phyloP scores from a whole-genome alignment of 2,888 invertebrate genomes.

The Maniola hyperantus region DNA sequence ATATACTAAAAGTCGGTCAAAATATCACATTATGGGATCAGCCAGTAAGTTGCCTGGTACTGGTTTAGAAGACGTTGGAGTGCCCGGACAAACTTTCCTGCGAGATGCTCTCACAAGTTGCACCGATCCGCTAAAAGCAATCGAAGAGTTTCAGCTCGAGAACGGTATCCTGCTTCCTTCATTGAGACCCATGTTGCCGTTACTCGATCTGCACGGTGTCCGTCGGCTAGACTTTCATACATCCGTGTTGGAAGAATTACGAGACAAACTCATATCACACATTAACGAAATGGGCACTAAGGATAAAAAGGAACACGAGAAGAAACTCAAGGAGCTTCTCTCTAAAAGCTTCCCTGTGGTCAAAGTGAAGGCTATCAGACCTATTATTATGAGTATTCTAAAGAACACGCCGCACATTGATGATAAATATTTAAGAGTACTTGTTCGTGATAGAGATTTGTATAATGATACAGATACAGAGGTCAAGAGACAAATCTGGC shows the following conservation, averaged over 20 bases:
- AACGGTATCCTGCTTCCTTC: constrained; percentile 97
- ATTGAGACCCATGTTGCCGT: constrained; percentile 95
- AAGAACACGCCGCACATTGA: constrained; percentile 96
- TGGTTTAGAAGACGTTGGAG: constrained; percentile 92
- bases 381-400: constrained; percentile 97
- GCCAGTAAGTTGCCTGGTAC: constrained; percentile 79
- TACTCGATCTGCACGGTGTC: constrained; percentile 97
- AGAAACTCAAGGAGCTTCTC: constrained; percentile 93
- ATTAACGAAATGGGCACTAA: constrained; percentile 92
- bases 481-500: constrained; percentile 99
- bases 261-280: constrained; percentile 87
- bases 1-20: neutral
- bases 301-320: constrained; percentile 88
- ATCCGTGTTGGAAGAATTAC: constrained; percentile 91
- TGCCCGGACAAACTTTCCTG: constrained; percentile 93
- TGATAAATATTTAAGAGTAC: constrained; percentile 85
- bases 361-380: constrained; percentile 93
- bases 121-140: constrained; percentile 98
- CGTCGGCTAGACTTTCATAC: constrained; percentile 96
- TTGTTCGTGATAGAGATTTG: constrained; percentile 92
- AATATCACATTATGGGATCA: constrained; percentile 62
- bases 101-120: constrained; percentile 96
- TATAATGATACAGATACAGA: constrained; percentile 97
- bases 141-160: constrained; percentile 98
- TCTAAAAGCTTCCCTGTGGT: constrained; percentile 97